A percentile compares a stretch with the other conserved stretches of the same genome.
Conservation (phyloP, 1,140 invertebrate genomes). For the Hydropsyche tenuis region DNA sequence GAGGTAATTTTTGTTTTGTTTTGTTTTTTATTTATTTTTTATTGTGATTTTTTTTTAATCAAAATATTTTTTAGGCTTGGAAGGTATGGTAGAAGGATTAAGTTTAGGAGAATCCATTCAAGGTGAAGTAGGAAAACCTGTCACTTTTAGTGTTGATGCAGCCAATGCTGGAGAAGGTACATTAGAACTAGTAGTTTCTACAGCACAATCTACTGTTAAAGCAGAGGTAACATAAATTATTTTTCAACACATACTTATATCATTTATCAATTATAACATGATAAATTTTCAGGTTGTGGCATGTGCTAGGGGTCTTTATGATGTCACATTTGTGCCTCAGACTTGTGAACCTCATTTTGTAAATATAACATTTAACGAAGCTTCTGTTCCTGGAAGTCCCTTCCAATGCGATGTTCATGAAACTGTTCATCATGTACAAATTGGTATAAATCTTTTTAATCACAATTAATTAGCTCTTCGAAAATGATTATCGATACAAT, state of each 20-base stretch:
- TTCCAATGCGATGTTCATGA: conserved; percentile 94
- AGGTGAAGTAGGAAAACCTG: conserved; percentile 79
- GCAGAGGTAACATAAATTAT: conserved; percentile 64
- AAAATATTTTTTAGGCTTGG: conserved; percentile 58
- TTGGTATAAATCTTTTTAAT: conserved; percentile 54
- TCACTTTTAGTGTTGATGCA: conserved; percentile 93
- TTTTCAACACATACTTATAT: neutral
- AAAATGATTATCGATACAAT: neutral
- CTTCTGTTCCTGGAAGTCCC: conserved; percentile 89
- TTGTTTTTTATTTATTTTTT: neutral
- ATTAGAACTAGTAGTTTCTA: conserved; percentile 92
- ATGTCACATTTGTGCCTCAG: conserved; percentile 95
- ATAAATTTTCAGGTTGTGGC: conserved; percentile 71
- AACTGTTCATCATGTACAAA: conserved; percentile 70
- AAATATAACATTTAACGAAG: conserved; percentile 96
- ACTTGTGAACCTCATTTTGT: conserved; percentile 90
- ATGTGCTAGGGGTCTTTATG: conserved; percentile 89
- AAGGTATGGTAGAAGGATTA: conserved; percentile 62
- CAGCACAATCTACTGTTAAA: conserved; percentile 85
- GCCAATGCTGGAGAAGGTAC: conserved; percentile 96
- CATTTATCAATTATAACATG: neutral
- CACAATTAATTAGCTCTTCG: neutral
- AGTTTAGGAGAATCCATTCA: conserved; percentile 64
- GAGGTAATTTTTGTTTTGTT: conserved; percentile 36
- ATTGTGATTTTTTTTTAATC: neutral